phyloP scores from a whole-genome alignment of 2,888 invertebrate genomes.

The Apodemia duryi region DNA sequence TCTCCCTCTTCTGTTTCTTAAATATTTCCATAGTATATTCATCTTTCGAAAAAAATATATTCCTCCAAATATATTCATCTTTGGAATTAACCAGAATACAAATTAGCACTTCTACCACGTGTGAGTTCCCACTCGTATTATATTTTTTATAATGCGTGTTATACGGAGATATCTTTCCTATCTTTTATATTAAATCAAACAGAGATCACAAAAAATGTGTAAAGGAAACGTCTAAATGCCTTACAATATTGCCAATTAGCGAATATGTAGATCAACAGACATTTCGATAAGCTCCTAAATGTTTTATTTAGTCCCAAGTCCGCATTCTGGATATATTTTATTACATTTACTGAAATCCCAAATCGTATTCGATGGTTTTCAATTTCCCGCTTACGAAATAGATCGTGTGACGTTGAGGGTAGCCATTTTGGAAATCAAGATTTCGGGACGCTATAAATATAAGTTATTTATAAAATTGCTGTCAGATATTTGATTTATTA shows the following conservation, averaged over 20 bases:
- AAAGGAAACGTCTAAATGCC: neutral
- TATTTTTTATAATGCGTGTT: too few relatives aligned
- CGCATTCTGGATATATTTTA: constrained; percentile 53
- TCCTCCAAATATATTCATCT: too few relatives aligned
- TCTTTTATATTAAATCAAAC: too few relatives aligned
- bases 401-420: constrained; percentile 18
- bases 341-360: constrained; percentile 40
- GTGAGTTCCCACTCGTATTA: too few relatives aligned
- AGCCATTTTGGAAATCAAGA: neutral
- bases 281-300: constrained; percentile 18
- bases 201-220: neutral
- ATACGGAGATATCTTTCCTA: too few relatives aligned
- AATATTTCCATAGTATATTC: too few relatives aligned
- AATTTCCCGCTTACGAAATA: constrained; percentile 48
- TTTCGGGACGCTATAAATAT: neutral
- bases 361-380: constrained; percentile 61
- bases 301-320: constrained; percentile 47
- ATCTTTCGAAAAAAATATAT: too few relatives aligned
- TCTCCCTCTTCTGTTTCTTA: too few relatives aligned
- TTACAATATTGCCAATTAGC: constrained; percentile 1
- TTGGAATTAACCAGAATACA: too few relatives aligned
- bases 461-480: neutral
- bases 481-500: too few relatives aligned
- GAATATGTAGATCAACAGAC: constrained; percentile 2
- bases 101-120: too few relatives aligned